Conservation (phyloP, 1,140 invertebrate genomes). For the Agrypnia vestita region DNA sequence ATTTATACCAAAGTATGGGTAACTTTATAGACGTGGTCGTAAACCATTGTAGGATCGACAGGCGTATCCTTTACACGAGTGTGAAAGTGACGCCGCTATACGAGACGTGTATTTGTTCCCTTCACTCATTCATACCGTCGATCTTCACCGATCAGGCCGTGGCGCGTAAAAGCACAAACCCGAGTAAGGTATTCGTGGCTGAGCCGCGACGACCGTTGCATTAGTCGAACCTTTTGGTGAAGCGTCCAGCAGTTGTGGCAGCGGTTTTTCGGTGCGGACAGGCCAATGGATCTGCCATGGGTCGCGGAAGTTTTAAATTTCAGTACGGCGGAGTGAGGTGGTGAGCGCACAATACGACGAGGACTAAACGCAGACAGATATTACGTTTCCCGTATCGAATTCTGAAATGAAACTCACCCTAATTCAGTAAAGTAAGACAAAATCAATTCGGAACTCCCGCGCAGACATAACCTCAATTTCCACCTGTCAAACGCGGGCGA, state of each 20-base stretch:
- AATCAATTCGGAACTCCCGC: conserved; percentile 2
- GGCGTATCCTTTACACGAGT: conserved; percentile 35
- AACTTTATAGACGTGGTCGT: conserved; percentile 27
- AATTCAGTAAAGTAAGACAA: conserved; percentile 7
- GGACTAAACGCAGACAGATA: conserved; percentile 9
- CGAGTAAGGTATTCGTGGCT: neutral
- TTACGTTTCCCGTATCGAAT: conserved; percentile 24
- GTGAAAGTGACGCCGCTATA: conserved; percentile 25
- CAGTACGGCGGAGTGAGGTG: conserved; percentile 19
- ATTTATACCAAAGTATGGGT: neutral
- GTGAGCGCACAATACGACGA: conserved; percentile 12
- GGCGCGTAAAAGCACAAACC: neutral
- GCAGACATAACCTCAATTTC: neutral
- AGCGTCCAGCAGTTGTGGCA: neutral
- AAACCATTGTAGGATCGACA: conserved; percentile 27
- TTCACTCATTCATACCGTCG: neutral
- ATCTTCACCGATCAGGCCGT: neutral
- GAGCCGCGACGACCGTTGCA: neutral
- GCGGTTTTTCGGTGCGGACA: neutral
- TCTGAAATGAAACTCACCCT: conserved; percentile 10
- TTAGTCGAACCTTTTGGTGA: neutral
- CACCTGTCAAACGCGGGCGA: neutral
- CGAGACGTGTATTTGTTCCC: conserved; percentile 10
- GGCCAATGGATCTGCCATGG: conserved; percentile 23
- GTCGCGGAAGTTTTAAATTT: conserved; percentile 32